Base-by-base conservation (phyloP, 1,140 invertebrate genomes). In the Leptoteleia sp. region DNA sequence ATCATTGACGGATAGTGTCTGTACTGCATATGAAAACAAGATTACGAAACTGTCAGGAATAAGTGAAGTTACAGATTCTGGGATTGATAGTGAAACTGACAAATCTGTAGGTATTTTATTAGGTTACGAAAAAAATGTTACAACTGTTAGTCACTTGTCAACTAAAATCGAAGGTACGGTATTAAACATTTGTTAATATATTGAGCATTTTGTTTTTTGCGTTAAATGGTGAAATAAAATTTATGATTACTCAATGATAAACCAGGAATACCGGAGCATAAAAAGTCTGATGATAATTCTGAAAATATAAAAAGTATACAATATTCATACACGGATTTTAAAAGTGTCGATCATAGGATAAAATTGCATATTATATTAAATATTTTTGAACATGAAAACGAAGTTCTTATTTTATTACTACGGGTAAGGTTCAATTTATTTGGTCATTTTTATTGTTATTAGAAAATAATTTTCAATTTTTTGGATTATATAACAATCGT, bases 1-100 rank as follows among this genome's bases (percentile, higher is more conserved):
- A 27, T 92, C 92, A 4, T 86, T 92, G 48, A 92, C 91, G 38
- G 92, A 92, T 65, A 92, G 92, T 81, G 87, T 93, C 38, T 92
- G 92, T 68, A 92, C 92, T 3, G 85, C 91, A 16, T 92, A 92
- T 80, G 92, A 93, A 83, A 91, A 86, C 73, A 87, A 81, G 79
- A 48, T 61, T 16, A 43, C 65, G 4, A 85, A 80, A 27, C 54
- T 70, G 16, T 54, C 25, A 12, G 85, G 81, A 61, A 79, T 76
- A 11, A 84, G 79, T 45, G 75, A 83, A 71, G 82, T 78, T 13
- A 81, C 75, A 0, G 72, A 78, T 48, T 79, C 42, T 19, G 80
- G 47, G 7, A 73, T 54, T 57, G 71, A 54, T 19, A 73, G 48
- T 15, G 80, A 78, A 50, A 57, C 31, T 15, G 70, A 81, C 62